phyloP scores from a whole-genome alignment of 2,888 invertebrate species.

The Margaritifera margaritifera region DNA sequence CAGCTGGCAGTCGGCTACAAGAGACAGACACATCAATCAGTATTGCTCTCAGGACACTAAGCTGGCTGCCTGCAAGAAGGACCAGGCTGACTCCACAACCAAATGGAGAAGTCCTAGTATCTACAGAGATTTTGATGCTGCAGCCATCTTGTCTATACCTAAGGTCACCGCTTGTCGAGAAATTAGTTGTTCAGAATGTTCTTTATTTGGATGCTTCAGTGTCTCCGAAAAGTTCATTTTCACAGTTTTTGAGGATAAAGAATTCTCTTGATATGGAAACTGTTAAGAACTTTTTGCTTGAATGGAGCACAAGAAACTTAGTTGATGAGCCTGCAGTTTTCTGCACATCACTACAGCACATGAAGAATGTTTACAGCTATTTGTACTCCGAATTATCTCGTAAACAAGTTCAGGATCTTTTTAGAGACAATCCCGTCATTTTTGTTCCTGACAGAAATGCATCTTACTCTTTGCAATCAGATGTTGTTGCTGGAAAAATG shows the following conservation, averaged over 20 bases:
- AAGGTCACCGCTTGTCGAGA: slow-evolving; percentile 34
- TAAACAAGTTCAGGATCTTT: slow-evolving; percentile 56
- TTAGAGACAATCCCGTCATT: slow-evolving; percentile 58
- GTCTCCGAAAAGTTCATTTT: slow-evolving; percentile 41
- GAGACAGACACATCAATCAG: slow-evolving; percentile 61
- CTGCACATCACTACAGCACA: slow-evolving; percentile 55
- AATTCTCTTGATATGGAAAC: slow-evolving; percentile 39
- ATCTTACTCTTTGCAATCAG: not conserved
- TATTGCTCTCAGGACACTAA: slow-evolving; percentile 46
- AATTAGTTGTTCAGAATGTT: slow-evolving; percentile 57
- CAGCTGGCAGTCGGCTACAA: slow-evolving; percentile 32
- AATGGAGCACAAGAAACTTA: slow-evolving; percentile 55
- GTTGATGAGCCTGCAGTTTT: slow-evolving; percentile 41
- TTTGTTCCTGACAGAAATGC: slow-evolving; percentile 50
- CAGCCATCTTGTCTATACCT: slow-evolving; percentile 36
- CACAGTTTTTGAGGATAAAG: slow-evolving; percentile 54
- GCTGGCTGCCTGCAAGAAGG: slow-evolving; percentile 62
- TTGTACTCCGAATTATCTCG: slow-evolving; percentile 52
- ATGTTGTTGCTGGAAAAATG: slow-evolving; percentile 48
- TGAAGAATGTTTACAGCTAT: slow-evolving; percentile 60
- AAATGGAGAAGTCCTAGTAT: slow-evolving; percentile 9
- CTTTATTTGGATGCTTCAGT: slow-evolving; percentile 49
- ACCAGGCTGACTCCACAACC: slow-evolving; percentile 11
- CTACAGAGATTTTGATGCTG: slow-evolving; percentile 18
- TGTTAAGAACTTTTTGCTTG: slow-evolving; percentile 50